A percentile compares a stretch with the other conserved stretches of the same genome.
These are phyloP conservation scores for Malacoctenus gilli DNA, from an alignment of 2,797 vertebrate genomes.

Conservation along the genomic window DNA sequence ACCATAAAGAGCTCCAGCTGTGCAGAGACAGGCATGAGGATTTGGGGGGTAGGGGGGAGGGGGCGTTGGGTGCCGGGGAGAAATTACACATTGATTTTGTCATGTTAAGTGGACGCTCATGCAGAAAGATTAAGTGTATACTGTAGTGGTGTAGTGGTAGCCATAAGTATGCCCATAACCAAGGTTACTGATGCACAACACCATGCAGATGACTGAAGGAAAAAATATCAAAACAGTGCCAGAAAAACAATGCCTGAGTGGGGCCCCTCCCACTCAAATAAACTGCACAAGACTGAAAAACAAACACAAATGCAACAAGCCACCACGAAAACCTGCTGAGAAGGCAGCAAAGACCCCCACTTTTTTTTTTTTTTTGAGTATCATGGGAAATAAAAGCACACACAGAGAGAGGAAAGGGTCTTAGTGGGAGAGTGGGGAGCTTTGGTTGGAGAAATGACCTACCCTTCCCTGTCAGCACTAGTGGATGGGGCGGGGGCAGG, in stretches of 20 bases:
- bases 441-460: conserved; percentile 91
- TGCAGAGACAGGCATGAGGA: conserved; percentile 73
- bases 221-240: conserved; percentile 39
- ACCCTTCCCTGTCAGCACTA: conserved; percentile 99
- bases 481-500: conserved; percentile 99
- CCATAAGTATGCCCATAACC: conserved; percentile 68
- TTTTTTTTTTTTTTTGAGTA: conserved; percentile 53
- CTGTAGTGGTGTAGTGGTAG: conserved; percentile 64
- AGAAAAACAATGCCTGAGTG: conserved; percentile 46
- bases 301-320: conserved; percentile 80
- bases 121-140: conserved; percentile 72
- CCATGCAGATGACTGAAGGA: conserved; percentile 74
- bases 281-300: conserved; percentile 80
- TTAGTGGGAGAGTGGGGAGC: conserved; percentile 79
- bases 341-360: conserved; percentile 86
- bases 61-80: conserved; percentile 62
- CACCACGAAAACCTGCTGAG: conserved; percentile 83
- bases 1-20: conserved; percentile 71
- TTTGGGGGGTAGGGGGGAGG: conserved; percentile 21
- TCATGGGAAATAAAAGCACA: conserved; percentile 85
- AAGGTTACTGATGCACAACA: conserved; percentile 73
- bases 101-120: conserved; percentile 72
- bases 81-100: conserved; percentile 79
- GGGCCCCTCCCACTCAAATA: conserved; percentile 33
- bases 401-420: conserved; percentile 81